These are phyloP conservation scores for Phenganax stokvisi DNA, from an alignment of 92 coral and sea anemone species.

Conservation along the genomic window DNA sequence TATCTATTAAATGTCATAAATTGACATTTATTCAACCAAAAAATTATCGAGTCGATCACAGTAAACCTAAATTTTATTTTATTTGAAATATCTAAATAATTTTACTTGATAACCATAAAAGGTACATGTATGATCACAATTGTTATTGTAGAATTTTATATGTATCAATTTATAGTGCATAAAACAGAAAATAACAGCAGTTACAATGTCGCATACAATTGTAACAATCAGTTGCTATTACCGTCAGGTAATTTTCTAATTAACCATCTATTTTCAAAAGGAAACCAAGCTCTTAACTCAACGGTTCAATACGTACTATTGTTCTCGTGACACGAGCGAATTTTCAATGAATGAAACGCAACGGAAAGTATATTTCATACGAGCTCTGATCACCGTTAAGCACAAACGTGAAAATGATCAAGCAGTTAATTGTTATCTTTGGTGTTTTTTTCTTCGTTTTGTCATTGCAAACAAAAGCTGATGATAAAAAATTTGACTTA, in stretches of 20 bases:
- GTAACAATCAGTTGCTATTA: not conserved
- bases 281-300: not conserved
- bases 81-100: no score
- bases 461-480: not conserved
- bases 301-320: not conserved
- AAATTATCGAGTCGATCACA: no score
- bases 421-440: not conserved
- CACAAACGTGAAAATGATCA: not conserved
- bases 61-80: no score
- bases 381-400: not conserved
- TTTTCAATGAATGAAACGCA: not conserved
- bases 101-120: no score
- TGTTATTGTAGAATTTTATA: no score
- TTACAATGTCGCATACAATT: not conserved
- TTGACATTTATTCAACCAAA: no score
- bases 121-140: no score
- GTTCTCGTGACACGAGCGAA: constrained; percentile 1
- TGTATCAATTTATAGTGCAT: no score
- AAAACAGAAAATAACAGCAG: no score
- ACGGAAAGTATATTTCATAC: constrained; percentile 3
- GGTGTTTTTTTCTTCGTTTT: not conserved
- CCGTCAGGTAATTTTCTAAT: not conserved
- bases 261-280: not conserved
- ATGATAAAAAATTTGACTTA: not conserved
- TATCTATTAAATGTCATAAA: no score